Evolutionary conservation across 2,113 vertebrate genomes (phyloP).

Genomic region (Brevimyrus niger): DNA sequence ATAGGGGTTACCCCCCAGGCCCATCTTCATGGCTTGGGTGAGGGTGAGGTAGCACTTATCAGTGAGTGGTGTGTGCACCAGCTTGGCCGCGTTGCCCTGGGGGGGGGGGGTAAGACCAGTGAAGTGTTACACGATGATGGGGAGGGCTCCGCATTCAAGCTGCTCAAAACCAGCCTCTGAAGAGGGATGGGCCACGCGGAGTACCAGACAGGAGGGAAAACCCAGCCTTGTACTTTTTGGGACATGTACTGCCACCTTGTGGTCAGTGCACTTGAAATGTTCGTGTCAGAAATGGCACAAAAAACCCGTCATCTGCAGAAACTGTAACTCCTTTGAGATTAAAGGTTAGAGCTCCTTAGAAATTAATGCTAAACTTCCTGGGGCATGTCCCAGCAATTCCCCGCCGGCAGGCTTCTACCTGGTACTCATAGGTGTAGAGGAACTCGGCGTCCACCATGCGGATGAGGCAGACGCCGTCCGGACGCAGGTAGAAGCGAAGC

Average conservation of each 20-base stretch:
- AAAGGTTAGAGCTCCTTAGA: not conserved
- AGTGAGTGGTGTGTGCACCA: constrained; percentile 92
- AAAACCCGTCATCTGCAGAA: not conserved
- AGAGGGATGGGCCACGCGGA: not conserved
- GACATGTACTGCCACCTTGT: constrained; percentile 44
- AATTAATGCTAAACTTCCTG: not conserved
- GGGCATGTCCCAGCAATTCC: not conserved
- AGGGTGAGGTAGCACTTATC: constrained; percentile 96
- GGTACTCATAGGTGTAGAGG: constrained; percentile 92
- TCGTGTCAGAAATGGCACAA: not conserved
- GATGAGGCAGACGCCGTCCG: constrained; percentile 68
- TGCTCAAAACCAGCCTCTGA: not conserved
- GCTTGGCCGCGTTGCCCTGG: constrained; percentile 88
- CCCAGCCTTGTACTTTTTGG: constrained; percentile 10
- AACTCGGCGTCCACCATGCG: constrained; percentile 94
- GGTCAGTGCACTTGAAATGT: constrained; percentile 22
- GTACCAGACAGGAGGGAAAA: not conserved
- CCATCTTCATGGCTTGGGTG: constrained; percentile 95
- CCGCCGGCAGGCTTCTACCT: constrained; percentile 58
- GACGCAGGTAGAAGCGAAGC: constrained; percentile 84
- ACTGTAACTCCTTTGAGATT: not conserved
- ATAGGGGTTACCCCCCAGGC: constrained; percentile 92
- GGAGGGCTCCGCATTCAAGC: not conserved
- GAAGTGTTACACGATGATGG: constrained; percentile 10
- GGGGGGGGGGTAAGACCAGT: not conserved